Base-by-base conservation (phyloP, 2,888 invertebrate genomes). In the Thymelicus sylvestris region DNA sequence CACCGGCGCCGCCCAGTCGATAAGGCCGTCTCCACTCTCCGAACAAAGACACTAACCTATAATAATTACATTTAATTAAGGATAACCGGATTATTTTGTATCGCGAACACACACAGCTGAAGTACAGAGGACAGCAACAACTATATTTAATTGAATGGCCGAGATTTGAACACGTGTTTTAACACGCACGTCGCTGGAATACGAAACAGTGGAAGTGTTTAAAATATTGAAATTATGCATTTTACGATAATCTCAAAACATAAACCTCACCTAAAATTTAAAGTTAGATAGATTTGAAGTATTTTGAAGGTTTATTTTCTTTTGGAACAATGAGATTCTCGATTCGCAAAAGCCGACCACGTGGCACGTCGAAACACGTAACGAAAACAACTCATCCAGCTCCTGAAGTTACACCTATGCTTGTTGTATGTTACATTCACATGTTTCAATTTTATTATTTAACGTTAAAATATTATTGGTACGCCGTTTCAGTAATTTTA, bases 1-100 rank as follows among this genome's bases (percentile, higher is more conserved):
- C 85, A 87, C 83, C 86, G 92, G 91, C 90, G 91, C 93, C 93
- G 93, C 94, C 93, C 92, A 94, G 94, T 94, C 94, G 93, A 94
- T 94, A 94, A 91, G 93, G 91, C 90, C 87, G 89, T 90, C 92
- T 92, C 92, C 86, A 88, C 89, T 87, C 83, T 81, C 87, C 84
- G 90, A 91, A 93, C 93, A 93, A 93, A 93, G 92, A 92, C 91
- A 91, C 90, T 91, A 90, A 90, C 91, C 91, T 89, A 91, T 92
- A 92, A 92, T 93, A 92, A 92, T 93, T 93, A 93, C 89, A 90
- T 91, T 91, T 91, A 91, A 91, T 91, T 91, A 91, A 88, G 86
- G 88, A 87, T 90, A 89, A 89, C 89, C 67, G 81, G 84, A 86
- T 86, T 90, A 87, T 89, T 89, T 88, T 85, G 86, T 84, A 81